These are phyloP conservation scores for Gadopsis marmoratus DNA, from an alignment of 2,797 vertebrate species.

Conservation along the genomic window DNA sequence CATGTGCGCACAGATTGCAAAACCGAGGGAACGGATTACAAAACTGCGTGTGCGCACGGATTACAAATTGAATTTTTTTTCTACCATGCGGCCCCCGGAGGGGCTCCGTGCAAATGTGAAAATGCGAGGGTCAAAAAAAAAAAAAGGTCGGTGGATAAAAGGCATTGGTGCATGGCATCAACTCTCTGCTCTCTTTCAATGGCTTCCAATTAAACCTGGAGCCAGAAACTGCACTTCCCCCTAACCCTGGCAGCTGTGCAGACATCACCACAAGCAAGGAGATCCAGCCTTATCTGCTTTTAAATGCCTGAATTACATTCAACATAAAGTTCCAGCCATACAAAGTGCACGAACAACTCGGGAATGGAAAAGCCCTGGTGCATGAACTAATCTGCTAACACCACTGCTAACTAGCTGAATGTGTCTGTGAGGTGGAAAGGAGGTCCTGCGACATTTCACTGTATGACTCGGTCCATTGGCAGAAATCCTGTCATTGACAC, in stretches of 20 bases:
- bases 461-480: constrained; percentile 13
- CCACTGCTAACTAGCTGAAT: constrained; percentile 19
- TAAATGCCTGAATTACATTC: constrained; percentile 69
- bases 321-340: constrained; percentile 54
- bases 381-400: constrained; percentile 39
- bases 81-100: too few species aligned
- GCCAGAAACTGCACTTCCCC: constrained; percentile 36
- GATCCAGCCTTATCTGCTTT: constrained; percentile 66
- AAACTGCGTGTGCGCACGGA: too few species aligned
- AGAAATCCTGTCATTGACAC: constrained; percentile 24
- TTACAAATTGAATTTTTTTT: too few species aligned
- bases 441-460: constrained; percentile 12
- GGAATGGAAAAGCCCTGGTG: constrained; percentile 25
- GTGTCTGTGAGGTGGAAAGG: constrained; percentile 10
- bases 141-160: constrained; percentile 50
- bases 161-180: constrained; percentile 61
- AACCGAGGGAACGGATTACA: too few species aligned
- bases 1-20: too few species aligned
- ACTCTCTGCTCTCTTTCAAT: constrained; percentile 58
- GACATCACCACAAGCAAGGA: constrained; percentile 52
- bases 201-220: constrained; percentile 72
- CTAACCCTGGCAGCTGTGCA: constrained; percentile 42
- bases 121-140: neutral
- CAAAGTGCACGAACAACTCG: constrained; percentile 44
- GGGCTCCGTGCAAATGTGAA: too few species aligned